These are phyloP conservation scores for Dipodomys stephensi DNA, from an alignment of 2,113 vertebrate species.

Conservation along the genomic window DNA sequence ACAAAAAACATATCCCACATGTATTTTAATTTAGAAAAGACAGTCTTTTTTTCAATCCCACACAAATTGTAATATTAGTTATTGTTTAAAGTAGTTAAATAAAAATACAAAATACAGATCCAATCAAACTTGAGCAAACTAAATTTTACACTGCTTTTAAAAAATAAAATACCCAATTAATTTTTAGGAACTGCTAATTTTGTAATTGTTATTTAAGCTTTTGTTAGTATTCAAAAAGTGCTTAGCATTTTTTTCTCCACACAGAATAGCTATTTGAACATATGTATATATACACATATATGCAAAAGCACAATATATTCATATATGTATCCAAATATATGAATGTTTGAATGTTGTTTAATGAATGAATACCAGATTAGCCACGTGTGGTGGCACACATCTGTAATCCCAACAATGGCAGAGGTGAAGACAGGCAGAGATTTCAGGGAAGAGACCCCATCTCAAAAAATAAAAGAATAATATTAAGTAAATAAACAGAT, in stretches of 20 bases:
- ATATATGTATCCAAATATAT: not conserved
- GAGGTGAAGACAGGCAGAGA: too few species aligned
- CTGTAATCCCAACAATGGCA: too few species aligned
- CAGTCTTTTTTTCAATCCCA: not conserved
- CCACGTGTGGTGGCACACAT: too few species aligned
- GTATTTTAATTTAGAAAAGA: not conserved
- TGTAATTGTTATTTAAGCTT: conserved; percentile 10
- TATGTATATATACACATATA: too few species aligned
- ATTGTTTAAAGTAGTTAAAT: conserved; percentile 11
- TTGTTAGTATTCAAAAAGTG: conserved; percentile 35
- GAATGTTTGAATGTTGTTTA: conserved; percentile 11
- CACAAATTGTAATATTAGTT: conserved; percentile 7
- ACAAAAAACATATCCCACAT: not conserved
- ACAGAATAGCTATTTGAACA: not conserved
- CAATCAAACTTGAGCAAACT: conserved; percentile 29
- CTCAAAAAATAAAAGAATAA: too few species aligned
- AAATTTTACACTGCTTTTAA: conserved; percentile 4
- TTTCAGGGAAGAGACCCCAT: too few species aligned
- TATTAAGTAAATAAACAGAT: too few species aligned
- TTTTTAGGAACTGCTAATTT: conserved; percentile 50
- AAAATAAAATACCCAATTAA: conserved; percentile 36
- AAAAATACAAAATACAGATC: not conserved
- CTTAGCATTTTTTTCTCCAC: conserved; percentile 27
- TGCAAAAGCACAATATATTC: too few species aligned
- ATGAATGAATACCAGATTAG: conserved; percentile 14